Evolutionary conservation across 2,888 invertebrate genomes (phyloP), one percentile per base, ranked within the genome.

Genomic region (Lasioglossum oenotherae): DNA sequence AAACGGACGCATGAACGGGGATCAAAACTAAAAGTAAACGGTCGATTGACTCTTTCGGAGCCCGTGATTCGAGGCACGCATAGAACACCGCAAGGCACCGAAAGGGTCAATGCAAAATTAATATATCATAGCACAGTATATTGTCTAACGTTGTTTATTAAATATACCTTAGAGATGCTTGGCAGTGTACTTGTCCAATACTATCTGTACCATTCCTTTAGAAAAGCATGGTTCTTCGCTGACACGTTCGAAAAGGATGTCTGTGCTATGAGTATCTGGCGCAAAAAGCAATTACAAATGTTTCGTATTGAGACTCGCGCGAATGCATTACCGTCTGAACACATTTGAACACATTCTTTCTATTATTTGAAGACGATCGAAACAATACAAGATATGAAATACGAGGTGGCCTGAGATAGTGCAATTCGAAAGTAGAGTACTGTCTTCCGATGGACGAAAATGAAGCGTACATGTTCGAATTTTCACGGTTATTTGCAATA

Each of bases 81-180:
- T 38, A 10, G 38, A 69, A 69, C 23, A n/a, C 38, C 69, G 23
- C 69, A n/a, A 38, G n/a, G 41, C 71, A 2, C 71, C 71, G 71
- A 41, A 71, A 71, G 71, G 71, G n/a, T 14, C n/a, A 82, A 91
- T 85, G 82, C 74, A 67, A 83, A 84, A 81, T 80, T 81, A 86
- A 84, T 81, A 80, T 80, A 75, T 88, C 86, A 85, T 88, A 91
- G 88, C 88, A 87, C 88, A 87, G 82, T 81, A 78, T 86, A 78
- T 86, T 87, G 82, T 87, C 84, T 85, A 86, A 85, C 78, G 49
- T 86, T 64, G 79, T 84, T 85, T 87, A 87, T 86, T 87, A 88
- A 91, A 91, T 90, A 93, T 92, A 93, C 92, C 91, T 91, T 92
- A 92, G 82, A 92, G 83, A 90, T 90, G 92, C 93, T 94, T 94